These are phyloP conservation scores for Volucella inanis DNA, from an alignment of 2,888 invertebrate species.

Conservation along the genomic window DNA sequence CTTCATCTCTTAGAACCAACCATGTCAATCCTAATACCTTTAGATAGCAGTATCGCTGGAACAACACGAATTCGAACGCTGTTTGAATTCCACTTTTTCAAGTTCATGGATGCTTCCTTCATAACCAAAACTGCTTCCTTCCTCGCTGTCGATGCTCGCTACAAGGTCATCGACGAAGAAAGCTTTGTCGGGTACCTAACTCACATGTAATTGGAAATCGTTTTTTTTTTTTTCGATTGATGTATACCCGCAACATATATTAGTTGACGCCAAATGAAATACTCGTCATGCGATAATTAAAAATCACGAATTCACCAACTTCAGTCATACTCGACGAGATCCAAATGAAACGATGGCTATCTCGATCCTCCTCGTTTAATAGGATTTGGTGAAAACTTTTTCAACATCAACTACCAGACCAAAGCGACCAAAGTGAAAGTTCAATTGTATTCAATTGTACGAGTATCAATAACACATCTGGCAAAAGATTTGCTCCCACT, in stretches of 20 bases:
- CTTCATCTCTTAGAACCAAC: slow-evolving; percentile 10
- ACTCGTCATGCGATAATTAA: background rate
- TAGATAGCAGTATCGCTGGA: no score
- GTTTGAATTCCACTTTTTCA: slow-evolving; percentile 15
- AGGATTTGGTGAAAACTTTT: slow-evolving; percentile 16
- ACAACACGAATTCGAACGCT: background rate
- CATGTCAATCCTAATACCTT: slow-evolving; percentile 1
- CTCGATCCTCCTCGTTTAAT: slow-evolving; percentile 23
- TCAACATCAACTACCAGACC: slow-evolving; percentile 13
- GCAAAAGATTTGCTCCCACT: slow-evolving; percentile 30
- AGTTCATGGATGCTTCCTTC: no score
- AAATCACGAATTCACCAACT: background rate
- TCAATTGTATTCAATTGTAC: no score
- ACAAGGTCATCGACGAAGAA: no score
- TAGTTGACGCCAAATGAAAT: no score
- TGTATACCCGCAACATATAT: no score
- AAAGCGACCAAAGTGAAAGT: slow-evolving; percentile 14
- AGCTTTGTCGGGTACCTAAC: no score
- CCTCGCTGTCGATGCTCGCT: no score
- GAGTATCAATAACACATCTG: slow-evolving; percentile 19
- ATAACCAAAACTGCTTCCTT: no score
- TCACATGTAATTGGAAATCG: no score
- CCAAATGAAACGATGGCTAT: slow-evolving; percentile 25
- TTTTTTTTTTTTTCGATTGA: background rate
- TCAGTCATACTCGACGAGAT: background rate